Conservation (phyloP, 2,113 vertebrate species). For the Euleptes europaea region DNA sequence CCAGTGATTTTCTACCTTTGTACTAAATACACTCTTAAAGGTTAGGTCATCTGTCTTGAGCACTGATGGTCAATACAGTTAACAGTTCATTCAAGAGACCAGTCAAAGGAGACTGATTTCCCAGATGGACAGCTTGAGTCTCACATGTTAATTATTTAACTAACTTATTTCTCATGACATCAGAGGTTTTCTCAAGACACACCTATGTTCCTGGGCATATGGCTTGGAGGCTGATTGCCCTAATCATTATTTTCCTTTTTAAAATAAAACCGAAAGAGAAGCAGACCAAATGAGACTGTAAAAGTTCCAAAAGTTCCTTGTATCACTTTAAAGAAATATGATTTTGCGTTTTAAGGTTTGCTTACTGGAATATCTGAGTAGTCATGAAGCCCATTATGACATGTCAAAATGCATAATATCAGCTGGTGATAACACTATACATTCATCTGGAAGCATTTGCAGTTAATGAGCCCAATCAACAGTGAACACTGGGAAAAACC, state of each 20-base stretch:
- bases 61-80: not conserved
- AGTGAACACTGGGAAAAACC: not conserved
- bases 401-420: conserved; percentile 2
- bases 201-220: not conserved
- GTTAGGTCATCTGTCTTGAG: not conserved
- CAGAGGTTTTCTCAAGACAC: not conserved
- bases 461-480: not conserved
- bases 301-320: not conserved
- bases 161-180: not conserved
- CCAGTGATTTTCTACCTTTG: too few relatives aligned
- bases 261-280: not conserved
- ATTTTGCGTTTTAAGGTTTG: conserved; percentile 38
- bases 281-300: not conserved
- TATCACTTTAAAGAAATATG: conserved; percentile 17
- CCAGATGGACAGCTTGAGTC: not conserved
- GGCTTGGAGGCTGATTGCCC: not conserved
- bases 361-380: conserved; percentile 23
- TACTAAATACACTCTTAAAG: too few relatives aligned
- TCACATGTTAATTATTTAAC: not conserved
- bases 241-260: not conserved
- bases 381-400: conserved; percentile 14
- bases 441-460: conserved; percentile 29
- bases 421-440: conserved; percentile 12
- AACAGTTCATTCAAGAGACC: not conserved
- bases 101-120: not conserved